Conservation (phyloP, 2,113 vertebrate genomes). For the Protobothrops flavoviridis region DNA sequence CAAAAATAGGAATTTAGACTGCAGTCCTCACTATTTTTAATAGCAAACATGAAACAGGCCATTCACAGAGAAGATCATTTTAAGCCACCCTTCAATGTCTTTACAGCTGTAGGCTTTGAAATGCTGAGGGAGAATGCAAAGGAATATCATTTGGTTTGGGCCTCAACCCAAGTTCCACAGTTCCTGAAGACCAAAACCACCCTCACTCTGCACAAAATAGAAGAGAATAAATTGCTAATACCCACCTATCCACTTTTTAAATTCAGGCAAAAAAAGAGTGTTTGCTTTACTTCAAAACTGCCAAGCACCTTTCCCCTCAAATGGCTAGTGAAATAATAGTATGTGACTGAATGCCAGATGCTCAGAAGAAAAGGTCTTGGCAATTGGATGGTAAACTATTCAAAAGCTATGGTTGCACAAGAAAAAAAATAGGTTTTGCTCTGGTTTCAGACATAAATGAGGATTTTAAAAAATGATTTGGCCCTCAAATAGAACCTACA, state of each 20-base stretch:
- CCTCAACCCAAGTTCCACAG: background rate
- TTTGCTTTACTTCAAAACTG: background rate
- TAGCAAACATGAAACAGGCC: background rate
- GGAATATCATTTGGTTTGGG: background rate
- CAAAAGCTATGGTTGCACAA: background rate
- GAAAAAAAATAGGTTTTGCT: background rate
- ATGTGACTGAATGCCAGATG: background rate
- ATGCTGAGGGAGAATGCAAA: background rate
- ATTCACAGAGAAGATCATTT: background rate
- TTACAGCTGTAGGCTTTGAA: background rate
- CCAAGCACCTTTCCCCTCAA: background rate
- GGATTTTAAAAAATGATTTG: background rate
- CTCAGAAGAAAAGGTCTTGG: background rate
- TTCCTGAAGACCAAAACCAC: background rate
- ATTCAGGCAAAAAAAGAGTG: background rate
- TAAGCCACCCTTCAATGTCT: background rate
- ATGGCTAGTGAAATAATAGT: background rate
- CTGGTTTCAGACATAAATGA: background rate
- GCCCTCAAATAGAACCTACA: background rate
- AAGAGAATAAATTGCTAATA: background rate
- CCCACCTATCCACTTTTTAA: background rate
- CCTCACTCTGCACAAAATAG: background rate
- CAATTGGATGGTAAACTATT: background rate
- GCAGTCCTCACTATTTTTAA: background rate
- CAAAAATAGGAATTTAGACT: background rate